Evolutionary conservation across 2,888 invertebrate species (phyloP), one percentile per base, ranked within the genome.

Genomic region (Dryomyza anilis): DNA sequence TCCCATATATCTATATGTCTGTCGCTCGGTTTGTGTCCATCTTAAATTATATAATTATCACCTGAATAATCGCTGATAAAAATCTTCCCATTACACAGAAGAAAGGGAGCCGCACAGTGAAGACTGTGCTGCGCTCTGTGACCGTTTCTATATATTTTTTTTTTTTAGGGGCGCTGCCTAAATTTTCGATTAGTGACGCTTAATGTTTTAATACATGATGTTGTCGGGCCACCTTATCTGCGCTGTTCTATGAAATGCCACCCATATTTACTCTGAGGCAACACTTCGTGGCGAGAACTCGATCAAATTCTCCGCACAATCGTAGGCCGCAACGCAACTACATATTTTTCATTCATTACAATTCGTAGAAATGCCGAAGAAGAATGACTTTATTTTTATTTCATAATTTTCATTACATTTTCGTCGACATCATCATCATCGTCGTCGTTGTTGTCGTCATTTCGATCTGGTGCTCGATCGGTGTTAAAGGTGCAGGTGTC

Each of bases 21-120:
- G 74, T 74, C 53, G 1, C 74, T 78, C 39, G 14, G n/a, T 39
- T 27, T 2, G 77, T 78, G 74, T 75, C 77, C 78, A 75, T 75
- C 77, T 78, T 77, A 78, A 78, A 78, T 78, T 78, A 78, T 74
- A 75, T 78, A 77, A 78, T 78, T 78, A 78, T 78, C 78, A 78
- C 78, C 78, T 78, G 76, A 76, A 76, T 71, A 76, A 78, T 78
- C 78, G 71, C 53, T 66, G 72, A 74, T 73, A 69, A 71, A 71
- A 72, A 76, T 78, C 78, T 74, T 75, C 69, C 70, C 70, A 69
- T 60, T 48, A 48, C 16, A 3, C 30, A 19, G 6, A 33, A 55
- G n/a, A 55, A 55, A 55, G 53, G 7, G 63, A 21, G 68, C 60
- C 27, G 58, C 53, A 52, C 48, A 53, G 16, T 19, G 45, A 45